Base-by-base conservation (phyloP, 2,888 invertebrate species). In the Caenorhabditis sp. region DNA sequence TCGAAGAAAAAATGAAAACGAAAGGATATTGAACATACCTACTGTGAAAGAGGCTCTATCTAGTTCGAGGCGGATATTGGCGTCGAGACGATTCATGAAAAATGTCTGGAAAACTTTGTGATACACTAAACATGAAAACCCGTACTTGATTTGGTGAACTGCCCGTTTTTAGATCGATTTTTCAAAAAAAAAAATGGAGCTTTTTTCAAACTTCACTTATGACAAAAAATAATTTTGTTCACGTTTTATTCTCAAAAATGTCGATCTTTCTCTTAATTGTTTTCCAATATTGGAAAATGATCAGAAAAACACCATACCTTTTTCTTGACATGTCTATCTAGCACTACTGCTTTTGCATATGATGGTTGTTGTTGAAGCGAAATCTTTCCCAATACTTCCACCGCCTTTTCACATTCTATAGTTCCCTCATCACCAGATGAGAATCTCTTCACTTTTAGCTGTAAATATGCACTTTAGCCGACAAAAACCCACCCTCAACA, bases 281-380 rank as follows among this genome's bases (percentile, higher is more conserved):
- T n/a, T n/a, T n/a, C n/a, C n/a, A 50, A 27, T 56, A 26, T 25
- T 26, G 26, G n/a, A n/a, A n/a, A n/a, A n/a, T n/a, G n/a, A n/a
- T n/a, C n/a, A n/a, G n/a, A n/a, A n/a, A n/a, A n/a, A n/a, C n/a
- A n/a, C n/a, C n/a, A n/a, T n/a, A n/a, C 78, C 70, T 75, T 78
- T 53, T 78, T 78, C 54, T 73, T 76, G 12, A 78, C 70, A 59
- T 78, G 75, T 21, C 78, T 60, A 52, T 75, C 75, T 53, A 78
- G 73, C 1, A 67, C 63, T 12, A 76, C 70, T 1, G 75, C 68
- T 43, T 73, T 67, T 21, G 65, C 70, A 50, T 68, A 70, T n/a
- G 64, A 43, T 20, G 71, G 68, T 26, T 74, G 64, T 38, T 71
- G 68, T 27, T 76, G 65, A 52, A 78, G 36, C 1, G 65, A 61